These are phyloP conservation scores for Chorisops tibialis DNA, from an alignment of 2,888 invertebrate species.

Conservation along the genomic window DNA sequence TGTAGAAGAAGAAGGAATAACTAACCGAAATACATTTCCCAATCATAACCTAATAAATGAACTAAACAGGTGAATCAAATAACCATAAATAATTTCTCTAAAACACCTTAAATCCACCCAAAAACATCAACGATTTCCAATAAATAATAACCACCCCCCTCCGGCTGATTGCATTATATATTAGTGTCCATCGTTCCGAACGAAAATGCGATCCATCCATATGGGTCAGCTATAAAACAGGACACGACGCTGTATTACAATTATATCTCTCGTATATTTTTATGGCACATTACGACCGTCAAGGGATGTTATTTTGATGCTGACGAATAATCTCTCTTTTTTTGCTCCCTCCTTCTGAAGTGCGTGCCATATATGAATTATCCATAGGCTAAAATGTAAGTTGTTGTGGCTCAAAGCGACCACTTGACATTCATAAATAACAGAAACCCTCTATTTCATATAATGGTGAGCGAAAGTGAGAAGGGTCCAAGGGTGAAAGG, in stretches of 20 bases:
- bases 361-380: not conserved
- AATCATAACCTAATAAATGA: too few species aligned
- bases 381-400: not conserved
- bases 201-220: not conserved
- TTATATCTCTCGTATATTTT: slow-evolving; percentile 26
- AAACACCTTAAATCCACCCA: too few species aligned
- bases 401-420: not conserved
- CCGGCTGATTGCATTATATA: too few species aligned
- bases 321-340: not conserved
- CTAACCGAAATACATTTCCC: too few species aligned
- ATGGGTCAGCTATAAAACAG: not conserved
- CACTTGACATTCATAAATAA: slow-evolving; percentile 22
- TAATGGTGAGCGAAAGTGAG: slow-evolving; percentile 4
- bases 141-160: too few species aligned
- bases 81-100: too few species aligned
- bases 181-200: too few species aligned
- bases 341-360: not conserved
- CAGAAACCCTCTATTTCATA: slow-evolving; percentile 1
- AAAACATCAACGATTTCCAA: too few species aligned
- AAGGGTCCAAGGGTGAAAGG: slow-evolving; percentile 18
- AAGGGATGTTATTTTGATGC: not conserved
- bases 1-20: too few species aligned
- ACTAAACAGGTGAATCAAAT: too few species aligned
- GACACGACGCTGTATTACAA: slow-evolving; percentile 6
- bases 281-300: slow-evolving; percentile 28